Base-by-base conservation (phyloP, 2,888 invertebrate genomes). In the Chrysolina haemoptera region DNA sequence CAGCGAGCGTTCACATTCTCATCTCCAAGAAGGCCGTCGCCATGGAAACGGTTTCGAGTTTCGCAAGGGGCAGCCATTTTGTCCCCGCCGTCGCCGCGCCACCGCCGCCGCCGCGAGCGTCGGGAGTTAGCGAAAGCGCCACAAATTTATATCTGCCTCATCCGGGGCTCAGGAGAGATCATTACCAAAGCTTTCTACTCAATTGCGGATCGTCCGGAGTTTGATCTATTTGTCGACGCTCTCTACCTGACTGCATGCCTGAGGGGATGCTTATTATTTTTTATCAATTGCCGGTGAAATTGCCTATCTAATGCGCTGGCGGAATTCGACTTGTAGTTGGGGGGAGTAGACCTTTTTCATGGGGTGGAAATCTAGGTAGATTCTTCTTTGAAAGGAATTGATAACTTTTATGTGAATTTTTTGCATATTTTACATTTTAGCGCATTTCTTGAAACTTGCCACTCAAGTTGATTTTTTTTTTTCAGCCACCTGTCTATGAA, bases 81-180 rank as follows among this genome's bases (percentile, higher is more conserved):
- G 86, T 86, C 85, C 40, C 53, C 53, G 66, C 50, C 50, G 48
- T 50, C 27, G 62, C 84, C 5, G 1, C 50, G 3, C 79, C 81
- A 6, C 10, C 50, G 3, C 79, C 81, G 70, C 78, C 74, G 80
- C 80, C 78, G 74, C 59, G 9, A 6, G 74, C 78, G 78, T 71
- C 80, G 73, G 86, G 87, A 86, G 88, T 87, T 87, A 87, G 87
- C 86, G 86, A 85, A 85, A 87, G 86, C 87, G 88, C 88, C 88
- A 87, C 88, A 88, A 88, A 88, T 88, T 87, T 88, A 87, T 88
- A 88, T 88, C 88, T 87, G 89, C 89, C 87, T 88, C 88, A 87
- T 86, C 88, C 88, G 83, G 86, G 88, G 88, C 89, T 86, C 85
- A 86, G 83, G 86, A 88, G 88, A 88, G 87, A 87, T 90, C 90